Conservation (phyloP, 1,140 invertebrate species). For the Gryllus bimaculatus region DNA sequence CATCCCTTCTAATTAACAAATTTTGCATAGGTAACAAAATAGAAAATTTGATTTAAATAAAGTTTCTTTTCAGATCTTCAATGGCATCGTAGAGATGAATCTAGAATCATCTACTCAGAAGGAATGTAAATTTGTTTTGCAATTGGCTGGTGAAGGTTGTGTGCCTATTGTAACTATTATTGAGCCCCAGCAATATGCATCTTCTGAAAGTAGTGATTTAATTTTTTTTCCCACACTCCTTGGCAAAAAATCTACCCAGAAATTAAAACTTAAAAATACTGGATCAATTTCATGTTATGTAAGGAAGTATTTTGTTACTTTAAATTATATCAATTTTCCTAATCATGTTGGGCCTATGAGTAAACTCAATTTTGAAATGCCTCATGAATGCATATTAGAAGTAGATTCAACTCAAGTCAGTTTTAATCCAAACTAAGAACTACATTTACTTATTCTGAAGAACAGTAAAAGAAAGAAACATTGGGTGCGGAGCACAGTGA, state of each 20-base stretch:
- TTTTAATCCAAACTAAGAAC: too few relatives aligned
- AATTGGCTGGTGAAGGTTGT: slow-evolving; percentile 30
- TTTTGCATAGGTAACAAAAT: background rate
- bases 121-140: slow-evolving; percentile 24
- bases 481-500: too few relatives aligned
- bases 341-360: too few relatives aligned
- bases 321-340: too few relatives aligned
- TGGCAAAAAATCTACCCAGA: slow-evolving; percentile 19
- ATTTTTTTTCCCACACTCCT: slow-evolving; percentile 28
- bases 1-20: background rate
- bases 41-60: slow-evolving; percentile 8
- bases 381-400: too few relatives aligned
- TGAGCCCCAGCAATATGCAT: slow-evolving; percentile 24
- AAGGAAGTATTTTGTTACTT: too few relatives aligned
- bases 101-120: slow-evolving; percentile 24
- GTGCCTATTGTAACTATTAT: slow-evolving; percentile 31
- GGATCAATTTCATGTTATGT: slow-evolving; percentile 25
- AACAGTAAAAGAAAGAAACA: too few relatives aligned
- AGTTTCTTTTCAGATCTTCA: slow-evolving; percentile 21
- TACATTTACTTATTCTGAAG: too few relatives aligned
- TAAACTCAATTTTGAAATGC: too few relatives aligned
- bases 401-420: too few relatives aligned
- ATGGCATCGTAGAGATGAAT: slow-evolving; percentile 24
- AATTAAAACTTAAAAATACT: slow-evolving; percentile 27
- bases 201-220: background rate